A percentile compares a stretch with the other conserved stretches of the same genome.
These are phyloP conservation scores for Miniopterus natalensis DNA, from an alignment of 2,113 vertebrate genomes.

Conservation along the genomic window DNA sequence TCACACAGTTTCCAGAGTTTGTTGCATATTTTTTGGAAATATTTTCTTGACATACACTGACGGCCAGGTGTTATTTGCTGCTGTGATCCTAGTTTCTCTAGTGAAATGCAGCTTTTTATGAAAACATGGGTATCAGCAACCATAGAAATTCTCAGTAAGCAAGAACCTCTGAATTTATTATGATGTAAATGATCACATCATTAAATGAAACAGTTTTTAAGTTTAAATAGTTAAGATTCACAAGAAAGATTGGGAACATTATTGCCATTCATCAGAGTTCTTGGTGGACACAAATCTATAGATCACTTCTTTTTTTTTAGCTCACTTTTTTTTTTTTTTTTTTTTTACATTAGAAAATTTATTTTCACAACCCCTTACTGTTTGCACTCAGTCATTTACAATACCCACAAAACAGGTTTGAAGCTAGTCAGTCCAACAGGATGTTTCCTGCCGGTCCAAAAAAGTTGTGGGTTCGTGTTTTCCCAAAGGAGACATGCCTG, in stretches of 20 bases:
- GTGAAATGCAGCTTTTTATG: slow-evolving; percentile 5
- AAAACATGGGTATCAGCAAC: not conserved
- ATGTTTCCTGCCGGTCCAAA: slow-evolving; percentile 79
- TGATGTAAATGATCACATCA: slow-evolving; percentile 67
- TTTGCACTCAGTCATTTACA: slow-evolving; percentile 79
- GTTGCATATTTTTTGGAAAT: not conserved
- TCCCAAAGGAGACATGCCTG: slow-evolving; percentile 45
- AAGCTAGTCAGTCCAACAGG: slow-evolving; percentile 79
- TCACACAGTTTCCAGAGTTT: not conserved
- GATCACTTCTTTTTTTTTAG: slow-evolving; percentile 34
- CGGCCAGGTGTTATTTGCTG: not conserved
- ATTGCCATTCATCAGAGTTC: slow-evolving; percentile 24
- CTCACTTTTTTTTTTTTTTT: slow-evolving; percentile 59
- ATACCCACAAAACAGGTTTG: slow-evolving; percentile 86
- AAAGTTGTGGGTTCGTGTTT: not conserved
- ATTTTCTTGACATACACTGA: not conserved
- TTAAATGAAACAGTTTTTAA: slow-evolving; percentile 70
- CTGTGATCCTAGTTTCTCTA: not conserved
- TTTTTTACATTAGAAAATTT: not conserved
- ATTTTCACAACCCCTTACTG: slow-evolving; percentile 81
- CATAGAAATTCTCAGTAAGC: not conserved
- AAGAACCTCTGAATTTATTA: slow-evolving; percentile 63
- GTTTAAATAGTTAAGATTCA: slow-evolving; percentile 71
- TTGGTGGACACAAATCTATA: slow-evolving; percentile 70
- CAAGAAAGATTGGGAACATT: slow-evolving; percentile 57